Evolutionary conservation across 2,797 vertebrate species (phyloP), one percentile per base, ranked within the genome.

Genomic region (Typhlichthys eigenmanni): DNA sequence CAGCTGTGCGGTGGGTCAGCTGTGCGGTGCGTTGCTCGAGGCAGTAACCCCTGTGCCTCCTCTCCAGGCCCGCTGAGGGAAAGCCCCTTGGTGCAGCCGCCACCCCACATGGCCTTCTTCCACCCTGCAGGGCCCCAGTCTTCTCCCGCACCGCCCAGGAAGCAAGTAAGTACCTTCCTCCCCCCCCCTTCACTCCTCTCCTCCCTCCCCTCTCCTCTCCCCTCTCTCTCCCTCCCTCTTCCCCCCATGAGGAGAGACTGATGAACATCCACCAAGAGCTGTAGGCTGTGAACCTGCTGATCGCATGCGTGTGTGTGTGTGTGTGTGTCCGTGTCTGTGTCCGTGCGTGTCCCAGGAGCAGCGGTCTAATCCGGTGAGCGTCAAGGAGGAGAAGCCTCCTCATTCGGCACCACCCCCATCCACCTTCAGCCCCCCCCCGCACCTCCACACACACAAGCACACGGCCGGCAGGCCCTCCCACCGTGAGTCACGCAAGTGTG

Each of bases 81-180:
- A 83, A 93, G 92, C 55, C 91, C 95, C 17, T 94, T 95, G 84
- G 93, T 94, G 93, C 94, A 95, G 88, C 93, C 93, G 85, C 96
- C 95, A 86, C 94, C 94, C 81, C 94, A 94, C 84, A 94, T 94
- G 91, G 89, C 94, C 85, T 92, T 80, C 78, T 95, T 95, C 89
- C 94, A 94, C 76, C 67, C 88, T 53, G 82, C 94, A 81, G 90
- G 92, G 70, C 95, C 92, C 62, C 93, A 92, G 24, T 24, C 24
- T 66, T 95, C 95, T 0, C 94, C 95, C 48, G 80, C 91, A 62
- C 94, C 94, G 82, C 89, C 90, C 70, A 96, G 95, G 88, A 97
- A 95, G 86, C 92, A 93, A 81, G 95, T 96, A 88, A 93, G 84
- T 75, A 3, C 24, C 19, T 24, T 19, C 19, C 19, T 17, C 17